Base-by-base conservation (phyloP, 2,888 invertebrate genomes). In the Orgyia antiqua region DNA sequence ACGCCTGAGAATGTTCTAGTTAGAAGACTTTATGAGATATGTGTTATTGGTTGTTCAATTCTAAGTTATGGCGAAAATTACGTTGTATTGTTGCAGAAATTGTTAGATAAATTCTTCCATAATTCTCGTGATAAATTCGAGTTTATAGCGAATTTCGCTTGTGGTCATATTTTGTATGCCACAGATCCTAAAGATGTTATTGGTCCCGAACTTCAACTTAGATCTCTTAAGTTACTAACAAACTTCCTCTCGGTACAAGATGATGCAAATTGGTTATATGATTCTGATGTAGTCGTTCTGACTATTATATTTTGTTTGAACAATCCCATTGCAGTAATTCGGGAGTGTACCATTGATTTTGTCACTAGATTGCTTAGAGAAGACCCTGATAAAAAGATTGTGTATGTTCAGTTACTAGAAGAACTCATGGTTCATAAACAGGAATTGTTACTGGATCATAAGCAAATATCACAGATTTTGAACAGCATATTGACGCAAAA, bases 361-460 rank as follows among this genome's bases (percentile, higher is more conserved):
- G 57, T 93, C 1, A 51, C 67, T 5, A 58, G 56, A 34, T 44
- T 88, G 17, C 31, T 76, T 6, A 48, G 68, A 35, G 62, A 65
- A 27, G 58, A 65, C 15, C 57, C 68, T 1, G 65, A 75, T 31
- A 65, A 76, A 15, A 73, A 73, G 1, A 46, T 75, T 2, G 60
- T 78, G 6, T 87, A 88, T 41, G 62, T 76, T 10, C 60, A 83
- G 2, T 47, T 91, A 4, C 44, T 89, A 11, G 65, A 77, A 33
- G 80, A 88, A 50, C 40, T 91, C 1, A 35, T 70, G n/a, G 44
- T 58, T 3, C 86, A 88, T 24, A 75, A 74, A 37, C 74, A 88
- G 31, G 94, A 93, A 59, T 77, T 94, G 21, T 44, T 87, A 13
- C 64, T 92, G 39, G 94, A 94, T 52, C 71, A 88, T 19, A 89